Percentiles rank a stretch among this genome's conserved stretches.
These are phyloP conservation scores for Ichneumoninae sp. DNA, from an alignment of 2,888 invertebrate species.

Conservation along the genomic window DNA sequence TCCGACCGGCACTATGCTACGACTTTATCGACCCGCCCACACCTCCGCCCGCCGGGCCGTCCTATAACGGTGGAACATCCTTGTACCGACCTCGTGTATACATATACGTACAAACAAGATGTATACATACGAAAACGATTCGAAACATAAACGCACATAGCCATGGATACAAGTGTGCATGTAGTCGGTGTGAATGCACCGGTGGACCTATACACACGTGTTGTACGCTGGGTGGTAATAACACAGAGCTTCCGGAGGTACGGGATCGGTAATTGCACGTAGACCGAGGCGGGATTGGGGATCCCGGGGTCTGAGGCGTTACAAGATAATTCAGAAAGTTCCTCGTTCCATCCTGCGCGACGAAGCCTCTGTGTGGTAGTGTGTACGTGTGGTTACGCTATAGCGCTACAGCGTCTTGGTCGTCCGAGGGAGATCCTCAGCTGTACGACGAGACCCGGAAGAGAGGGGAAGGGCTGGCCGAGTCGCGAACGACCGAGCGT, in stretches of 20 bases:
- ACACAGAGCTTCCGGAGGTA: slow-evolving; percentile 57
- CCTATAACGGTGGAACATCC: background rate
- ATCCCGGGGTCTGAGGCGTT: slow-evolving; percentile 73
- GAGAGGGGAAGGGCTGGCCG: background rate
- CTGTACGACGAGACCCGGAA: slow-evolving; percentile 4
- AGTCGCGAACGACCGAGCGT: slow-evolving; percentile 20
- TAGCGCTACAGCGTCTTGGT: slow-evolving; percentile 29
- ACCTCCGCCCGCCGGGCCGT: slow-evolving; percentile 20
- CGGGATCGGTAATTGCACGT: slow-evolving; percentile 76
- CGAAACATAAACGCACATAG: slow-evolving; percentile 21
- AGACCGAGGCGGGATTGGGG: slow-evolving; percentile 55
- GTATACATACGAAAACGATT: slow-evolving; percentile 8
- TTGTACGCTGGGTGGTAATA: slow-evolving; percentile 60
- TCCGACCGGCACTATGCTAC: slow-evolving; percentile 43
- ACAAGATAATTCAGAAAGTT: slow-evolving; percentile 82
- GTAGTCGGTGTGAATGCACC: slow-evolving; percentile 16
- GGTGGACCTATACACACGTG: slow-evolving; percentile 34
- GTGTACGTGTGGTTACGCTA: slow-evolving; percentile 3
- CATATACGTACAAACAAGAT: slow-evolving; percentile 1
- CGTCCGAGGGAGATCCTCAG: slow-evolving; percentile 45
- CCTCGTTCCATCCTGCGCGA: slow-evolving; percentile 33
- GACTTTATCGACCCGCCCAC: slow-evolving; percentile 60
- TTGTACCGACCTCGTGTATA: background rate
- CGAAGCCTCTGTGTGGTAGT: background rate
- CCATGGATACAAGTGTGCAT: background rate